phyloP scores from a whole-genome alignment of 2,797 vertebrate species.

The Salarias fasciatus region DNA sequence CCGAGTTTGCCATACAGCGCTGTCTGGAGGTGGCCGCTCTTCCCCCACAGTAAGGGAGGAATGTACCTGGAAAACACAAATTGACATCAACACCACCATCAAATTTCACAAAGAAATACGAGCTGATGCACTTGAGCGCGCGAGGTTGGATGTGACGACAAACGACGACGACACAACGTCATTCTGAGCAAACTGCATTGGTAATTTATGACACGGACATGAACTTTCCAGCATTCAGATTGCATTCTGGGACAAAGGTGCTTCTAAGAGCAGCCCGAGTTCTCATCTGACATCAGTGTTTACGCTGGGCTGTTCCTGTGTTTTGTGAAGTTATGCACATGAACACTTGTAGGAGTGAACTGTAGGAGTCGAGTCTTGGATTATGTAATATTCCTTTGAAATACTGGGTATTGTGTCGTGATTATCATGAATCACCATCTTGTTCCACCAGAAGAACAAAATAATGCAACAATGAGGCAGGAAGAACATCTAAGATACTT shows the following conservation, averaged over 20 bases:
- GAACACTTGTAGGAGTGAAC: constrained; percentile 27
- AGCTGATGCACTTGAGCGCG: background rate
- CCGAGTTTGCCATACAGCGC: constrained; percentile 96
- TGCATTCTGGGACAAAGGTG: constrained; percentile 17
- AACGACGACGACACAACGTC: background rate
- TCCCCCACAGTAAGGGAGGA: constrained; percentile 95
- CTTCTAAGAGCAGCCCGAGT: constrained; percentile 1
- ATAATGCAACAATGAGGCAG: constrained; percentile 10
- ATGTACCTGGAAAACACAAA: constrained; percentile 86
- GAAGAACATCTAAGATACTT: constrained; percentile 10
- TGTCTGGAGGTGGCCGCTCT: constrained; percentile 96
- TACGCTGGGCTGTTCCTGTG: constrained; percentile 14
- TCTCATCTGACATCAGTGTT: background rate
- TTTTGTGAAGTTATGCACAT: no score
- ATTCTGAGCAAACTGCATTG: background rate
- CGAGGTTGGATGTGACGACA: background rate
- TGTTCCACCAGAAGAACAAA: constrained; percentile 10
- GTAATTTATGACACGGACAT: constrained; percentile 7
- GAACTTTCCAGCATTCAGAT: constrained; percentile 11
- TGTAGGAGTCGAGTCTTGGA: constrained; percentile 44
- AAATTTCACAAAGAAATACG: constrained; percentile 18
- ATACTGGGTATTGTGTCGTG: constrained; percentile 26
- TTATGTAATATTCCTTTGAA: constrained; percentile 46
- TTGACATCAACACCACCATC: background rate
- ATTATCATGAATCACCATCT: constrained; percentile 31